Conservation (phyloP, 2,113 vertebrate genomes). For the Amphiprion percula region DNA sequence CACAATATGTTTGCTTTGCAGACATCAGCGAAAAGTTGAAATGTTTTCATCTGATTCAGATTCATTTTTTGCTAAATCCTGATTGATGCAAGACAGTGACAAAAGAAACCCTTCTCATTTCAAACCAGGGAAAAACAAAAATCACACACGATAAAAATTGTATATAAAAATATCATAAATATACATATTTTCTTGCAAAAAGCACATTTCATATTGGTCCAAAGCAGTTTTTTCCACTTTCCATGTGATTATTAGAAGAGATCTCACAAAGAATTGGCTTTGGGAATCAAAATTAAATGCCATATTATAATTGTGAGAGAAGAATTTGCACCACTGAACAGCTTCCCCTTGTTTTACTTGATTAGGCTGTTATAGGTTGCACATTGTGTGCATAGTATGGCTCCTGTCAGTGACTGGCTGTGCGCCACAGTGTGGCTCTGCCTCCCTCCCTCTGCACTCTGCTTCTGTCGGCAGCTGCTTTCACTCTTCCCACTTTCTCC, state of each 20-base stretch:
- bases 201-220: background rate
- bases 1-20: background rate
- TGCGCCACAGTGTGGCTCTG: slow-evolving; percentile 28
- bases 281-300: background rate
- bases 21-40: background rate
- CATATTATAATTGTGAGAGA: background rate
- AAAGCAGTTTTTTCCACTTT: background rate
- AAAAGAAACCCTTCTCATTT: too few species aligned
- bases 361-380: background rate
- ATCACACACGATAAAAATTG: too few species aligned
- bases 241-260: background rate
- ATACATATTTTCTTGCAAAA: background rate
- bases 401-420: slow-evolving; percentile 40
- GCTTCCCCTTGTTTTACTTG: background rate
- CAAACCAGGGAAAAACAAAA: too few species aligned
- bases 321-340: background rate
- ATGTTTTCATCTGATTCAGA: background rate
- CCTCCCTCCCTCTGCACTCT: slow-evolving; percentile 44
- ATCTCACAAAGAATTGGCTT: background rate
- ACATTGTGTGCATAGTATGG: slow-evolving; percentile 10
- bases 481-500: slow-evolving; percentile 64
- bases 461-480: slow-evolving; percentile 35
- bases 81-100: background rate
- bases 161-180: too few species aligned
- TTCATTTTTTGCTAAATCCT: background rate